These are phyloP conservation scores for Oreohelix idahoensis DNA, from an alignment of 1,140 invertebrate species.

Conservation along the genomic window DNA sequence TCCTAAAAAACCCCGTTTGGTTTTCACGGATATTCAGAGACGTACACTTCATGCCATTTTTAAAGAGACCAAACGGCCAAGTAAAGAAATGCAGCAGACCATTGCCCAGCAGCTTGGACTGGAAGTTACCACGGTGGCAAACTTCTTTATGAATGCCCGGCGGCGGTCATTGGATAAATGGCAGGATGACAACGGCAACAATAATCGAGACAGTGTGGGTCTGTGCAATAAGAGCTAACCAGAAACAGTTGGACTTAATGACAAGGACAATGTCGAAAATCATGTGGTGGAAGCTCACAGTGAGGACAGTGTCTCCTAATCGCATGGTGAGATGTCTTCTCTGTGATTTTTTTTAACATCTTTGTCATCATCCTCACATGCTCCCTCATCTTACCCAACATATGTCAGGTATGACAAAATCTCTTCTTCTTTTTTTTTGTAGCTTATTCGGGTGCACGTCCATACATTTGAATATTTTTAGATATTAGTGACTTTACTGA, in stretches of 20 bases:
- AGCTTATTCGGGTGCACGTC: neutral
- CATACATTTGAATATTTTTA: neutral
- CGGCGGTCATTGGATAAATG: constrained; percentile 98
- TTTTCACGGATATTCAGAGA: constrained; percentile 99
- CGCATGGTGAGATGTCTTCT: constrained; percentile 23
- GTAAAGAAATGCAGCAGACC: constrained; percentile 99
- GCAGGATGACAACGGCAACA: constrained; percentile 86
- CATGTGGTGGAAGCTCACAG: no score
- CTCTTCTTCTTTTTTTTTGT: neutral
- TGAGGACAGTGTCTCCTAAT: neutral
- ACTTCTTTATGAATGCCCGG: constrained; percentile 99
- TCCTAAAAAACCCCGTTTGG: constrained; percentile 96
- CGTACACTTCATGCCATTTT: constrained; percentile 96
- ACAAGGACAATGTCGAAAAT: neutral
- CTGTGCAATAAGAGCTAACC: constrained; percentile 58
- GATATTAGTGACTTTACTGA: neutral
- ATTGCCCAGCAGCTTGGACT: constrained; percentile 97
- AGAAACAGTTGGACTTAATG: neutral
- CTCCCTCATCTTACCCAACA: neutral
- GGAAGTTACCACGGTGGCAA: constrained; percentile 99
- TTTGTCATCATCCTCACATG: neutral
- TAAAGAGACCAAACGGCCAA: constrained; percentile 99
- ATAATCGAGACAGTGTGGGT: constrained; percentile 60
- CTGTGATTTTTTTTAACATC: neutral
- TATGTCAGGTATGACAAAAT: neutral